These are phyloP conservation scores for Lithophane ornitopus DNA, from an alignment of 2,888 invertebrate genomes.

Conservation along the genomic window DNA sequence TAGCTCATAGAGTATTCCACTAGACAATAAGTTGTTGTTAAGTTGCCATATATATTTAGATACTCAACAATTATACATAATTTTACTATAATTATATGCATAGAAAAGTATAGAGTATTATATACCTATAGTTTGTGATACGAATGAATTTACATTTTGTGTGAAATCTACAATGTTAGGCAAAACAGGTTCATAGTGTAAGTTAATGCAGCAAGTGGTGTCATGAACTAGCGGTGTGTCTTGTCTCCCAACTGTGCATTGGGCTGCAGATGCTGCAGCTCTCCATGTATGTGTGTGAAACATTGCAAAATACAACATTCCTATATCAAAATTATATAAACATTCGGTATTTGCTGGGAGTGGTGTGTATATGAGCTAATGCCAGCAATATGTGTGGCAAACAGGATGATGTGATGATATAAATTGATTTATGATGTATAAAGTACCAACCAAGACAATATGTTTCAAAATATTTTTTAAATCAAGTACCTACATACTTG, in stretches of 20 bases:
- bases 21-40: conserved; percentile 90
- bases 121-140: conserved; percentile 90
- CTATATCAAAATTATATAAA: conserved; percentile 13
- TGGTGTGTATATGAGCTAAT: not conserved
- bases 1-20: conserved; percentile 83
- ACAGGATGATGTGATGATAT: not conserved
- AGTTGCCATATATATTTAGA: conserved; percentile 90
- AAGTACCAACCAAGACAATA: not conserved
- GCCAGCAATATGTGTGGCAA: too few relatives aligned
- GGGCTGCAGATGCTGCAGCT: not conserved
- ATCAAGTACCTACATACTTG: not conserved
- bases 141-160: conserved; percentile 89
- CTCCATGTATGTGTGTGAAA: not conserved
- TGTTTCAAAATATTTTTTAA: not conserved
- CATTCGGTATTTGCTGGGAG: not conserved
- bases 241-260: not conserved
- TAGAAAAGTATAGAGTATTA: conserved; percentile 85
- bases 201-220: conserved; percentile 42
- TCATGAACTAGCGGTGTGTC: not conserved
- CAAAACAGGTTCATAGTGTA: conserved; percentile 71
- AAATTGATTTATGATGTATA: too few relatives aligned
- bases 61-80: conserved; percentile 87
- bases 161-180: conserved; percentile 81
- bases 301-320: conserved; percentile 36
- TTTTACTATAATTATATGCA: conserved; percentile 78